Evolutionary conservation across 2,113 vertebrate species (phyloP).

Genomic region (Cyprinodon variegatus): DNA sequence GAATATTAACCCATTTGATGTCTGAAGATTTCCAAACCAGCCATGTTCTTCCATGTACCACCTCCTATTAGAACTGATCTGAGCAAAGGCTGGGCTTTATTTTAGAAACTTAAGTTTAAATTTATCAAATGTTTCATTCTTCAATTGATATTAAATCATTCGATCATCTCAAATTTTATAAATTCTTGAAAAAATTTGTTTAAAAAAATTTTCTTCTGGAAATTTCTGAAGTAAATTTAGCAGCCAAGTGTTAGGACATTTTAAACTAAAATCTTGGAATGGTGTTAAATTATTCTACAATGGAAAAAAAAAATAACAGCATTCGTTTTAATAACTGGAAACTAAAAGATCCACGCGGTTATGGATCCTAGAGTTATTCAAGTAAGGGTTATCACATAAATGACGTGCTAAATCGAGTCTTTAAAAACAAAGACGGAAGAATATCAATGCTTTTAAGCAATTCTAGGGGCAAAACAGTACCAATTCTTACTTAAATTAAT

Average conservation of each 20-base stretch:
- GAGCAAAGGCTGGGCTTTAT: slow-evolving; percentile 1
- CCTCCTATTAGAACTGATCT: slow-evolving; percentile 4
- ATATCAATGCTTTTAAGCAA: slow-evolving; percentile 52
- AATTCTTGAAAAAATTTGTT: slow-evolving; percentile 7
- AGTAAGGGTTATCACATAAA: slow-evolving; percentile 44
- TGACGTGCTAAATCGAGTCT: slow-evolving; percentile 27
- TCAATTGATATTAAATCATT: slow-evolving; percentile 28
- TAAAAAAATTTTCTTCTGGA: slow-evolving; percentile 20
- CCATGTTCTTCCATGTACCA: slow-evolving; percentile 10
- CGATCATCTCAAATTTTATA: slow-evolving; percentile 8
- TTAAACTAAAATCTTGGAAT: slow-evolving; percentile 64
- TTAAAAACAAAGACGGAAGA: slow-evolving; percentile 47
- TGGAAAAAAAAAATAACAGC: slow-evolving; percentile 43
- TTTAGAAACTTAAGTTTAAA: neutral
- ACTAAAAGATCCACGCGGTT: slow-evolving; percentile 25
- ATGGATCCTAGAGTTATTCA: slow-evolving; percentile 55
- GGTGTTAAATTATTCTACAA: slow-evolving; percentile 40
- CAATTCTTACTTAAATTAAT: slow-evolving; percentile 18
- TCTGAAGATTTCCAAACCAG: slow-evolving; percentile 27
- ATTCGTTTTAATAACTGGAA: slow-evolving; percentile 46
- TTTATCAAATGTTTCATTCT: slow-evolving; percentile 1
- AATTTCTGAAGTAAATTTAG: slow-evolving; percentile 5
- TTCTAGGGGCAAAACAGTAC: slow-evolving; percentile 44
- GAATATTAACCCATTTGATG: slow-evolving; percentile 34
- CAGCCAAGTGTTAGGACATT: slow-evolving; percentile 19